A percentile compares a stretch with the other conserved stretches of the same genome.
Conservation (phyloP, 1,140 invertebrate genomes). For the Drosophila orosa region DNA sequence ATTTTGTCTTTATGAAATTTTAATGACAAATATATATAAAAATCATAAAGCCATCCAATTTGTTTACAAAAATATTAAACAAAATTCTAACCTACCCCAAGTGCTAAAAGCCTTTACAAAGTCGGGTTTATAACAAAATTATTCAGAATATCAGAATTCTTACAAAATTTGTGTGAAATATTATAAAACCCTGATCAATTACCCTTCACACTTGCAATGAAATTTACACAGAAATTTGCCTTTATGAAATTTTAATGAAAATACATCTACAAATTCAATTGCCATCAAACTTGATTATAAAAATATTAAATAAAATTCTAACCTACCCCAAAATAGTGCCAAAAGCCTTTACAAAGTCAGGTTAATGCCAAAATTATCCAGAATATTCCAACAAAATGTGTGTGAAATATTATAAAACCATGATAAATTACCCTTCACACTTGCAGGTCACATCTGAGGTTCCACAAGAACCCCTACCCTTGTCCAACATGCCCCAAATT, state of each 20-base stretch:
- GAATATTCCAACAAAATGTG: neutral
- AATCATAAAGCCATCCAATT: neutral
- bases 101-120: neutral
- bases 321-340: neutral
- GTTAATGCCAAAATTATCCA: neutral
- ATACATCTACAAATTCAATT: neutral
- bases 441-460: neutral
- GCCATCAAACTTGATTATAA: neutral
- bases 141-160: neutral
- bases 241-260: neutral
- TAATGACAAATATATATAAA: neutral
- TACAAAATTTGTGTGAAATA: neutral
- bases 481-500: conserved; percentile 1
- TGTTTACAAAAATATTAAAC: neutral
- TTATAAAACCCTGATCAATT: neutral
- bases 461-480: neutral
- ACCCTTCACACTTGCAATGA: neutral
- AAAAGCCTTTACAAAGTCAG: neutral
- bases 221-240: neutral
- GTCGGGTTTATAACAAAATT: neutral
- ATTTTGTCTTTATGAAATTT: neutral
- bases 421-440: neutral
- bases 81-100: neutral
- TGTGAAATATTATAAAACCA: conserved; percentile 1
- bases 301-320: neutral